These are phyloP conservation scores for Luscinia megarhynchos DNA, from an alignment of 2,797 vertebrate genomes.

Conservation along the genomic window DNA sequence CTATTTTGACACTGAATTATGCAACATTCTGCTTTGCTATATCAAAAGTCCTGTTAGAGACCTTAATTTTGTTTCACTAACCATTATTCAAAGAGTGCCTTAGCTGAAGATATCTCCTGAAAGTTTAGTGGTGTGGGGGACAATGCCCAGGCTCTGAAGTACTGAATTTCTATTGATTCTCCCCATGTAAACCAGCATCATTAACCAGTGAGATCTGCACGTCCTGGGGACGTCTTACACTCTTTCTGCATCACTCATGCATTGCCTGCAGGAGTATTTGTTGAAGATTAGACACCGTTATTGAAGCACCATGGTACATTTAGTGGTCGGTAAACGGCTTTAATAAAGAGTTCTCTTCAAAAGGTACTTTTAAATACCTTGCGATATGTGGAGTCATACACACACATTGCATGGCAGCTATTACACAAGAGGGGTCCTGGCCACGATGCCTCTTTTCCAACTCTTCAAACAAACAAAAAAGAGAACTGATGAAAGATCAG, in stretches of 20 bases:
- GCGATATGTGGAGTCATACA: not conserved
- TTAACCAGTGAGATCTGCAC: not conserved
- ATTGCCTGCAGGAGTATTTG: not conserved
- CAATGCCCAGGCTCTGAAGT: not conserved
- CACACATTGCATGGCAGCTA: not conserved
- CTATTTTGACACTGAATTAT: conserved; percentile 30
- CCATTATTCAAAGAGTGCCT: not conserved
- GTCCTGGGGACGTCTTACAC: not conserved
- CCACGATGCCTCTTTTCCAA: not conserved
- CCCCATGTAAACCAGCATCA: not conserved
- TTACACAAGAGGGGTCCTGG: not conserved
- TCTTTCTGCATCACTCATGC: not conserved
- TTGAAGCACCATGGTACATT: not conserved
- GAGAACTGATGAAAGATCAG: not conserved
- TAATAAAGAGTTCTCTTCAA: not conserved
- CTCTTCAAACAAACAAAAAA: not conserved
- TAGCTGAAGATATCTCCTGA: not conserved
- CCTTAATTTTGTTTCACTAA: not conserved
- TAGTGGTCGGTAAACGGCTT: not conserved
- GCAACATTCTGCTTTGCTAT: not conserved
- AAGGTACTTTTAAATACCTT: not conserved
- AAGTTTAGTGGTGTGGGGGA: not conserved
- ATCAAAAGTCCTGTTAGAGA: not conserved
- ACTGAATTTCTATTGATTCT: not conserved
- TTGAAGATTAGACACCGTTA: not conserved